Evolutionary conservation across 2,888 invertebrate species (phyloP).

Genomic region (Athalia rosae): DNA sequence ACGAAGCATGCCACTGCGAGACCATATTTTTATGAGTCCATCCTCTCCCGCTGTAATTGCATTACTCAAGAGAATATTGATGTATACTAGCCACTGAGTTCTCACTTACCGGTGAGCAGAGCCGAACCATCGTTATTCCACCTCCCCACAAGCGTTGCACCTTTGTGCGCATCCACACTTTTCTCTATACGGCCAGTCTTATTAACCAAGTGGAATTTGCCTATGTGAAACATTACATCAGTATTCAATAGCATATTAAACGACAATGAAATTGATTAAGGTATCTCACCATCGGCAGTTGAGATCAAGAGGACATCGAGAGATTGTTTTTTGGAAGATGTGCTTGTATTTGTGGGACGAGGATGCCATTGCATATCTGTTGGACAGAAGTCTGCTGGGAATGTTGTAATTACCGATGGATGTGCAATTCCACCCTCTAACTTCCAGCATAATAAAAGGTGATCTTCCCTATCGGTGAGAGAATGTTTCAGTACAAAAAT

Average conservation of each 20-base stretch:
- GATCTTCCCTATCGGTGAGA: conserved; percentile 87
- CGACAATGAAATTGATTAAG: neutral
- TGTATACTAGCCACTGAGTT: conserved; percentile 17
- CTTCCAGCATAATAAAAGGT: conserved; percentile 92
- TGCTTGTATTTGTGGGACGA: conserved; percentile 75
- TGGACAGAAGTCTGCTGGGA: conserved; percentile 90
- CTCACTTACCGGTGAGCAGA: conserved; percentile 85
- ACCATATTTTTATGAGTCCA: conserved; percentile 97
- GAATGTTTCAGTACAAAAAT: neutral
- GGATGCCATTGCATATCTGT: conserved; percentile 94
- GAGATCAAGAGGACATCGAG: conserved; percentile 90
- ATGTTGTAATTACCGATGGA: conserved; percentile 84
- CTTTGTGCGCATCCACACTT: conserved; percentile 92
- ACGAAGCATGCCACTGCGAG: conserved; percentile 93
- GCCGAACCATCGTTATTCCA: conserved; percentile 98
- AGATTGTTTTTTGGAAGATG: conserved; percentile 76
- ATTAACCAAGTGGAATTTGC: conserved; percentile 90
- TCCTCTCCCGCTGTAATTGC: conserved; percentile 91
- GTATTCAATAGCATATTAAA: conserved; percentile 47
- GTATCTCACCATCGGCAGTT: conserved; percentile 85
- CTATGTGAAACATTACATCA: conserved; percentile 69
- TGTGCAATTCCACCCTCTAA: conserved; percentile 82
- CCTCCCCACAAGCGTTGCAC: conserved; percentile 90
- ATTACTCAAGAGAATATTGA: neutral
- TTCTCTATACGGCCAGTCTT: conserved; percentile 95